These are phyloP conservation scores for Poecilia picta DNA, from an alignment of 2,797 vertebrate species.

Conservation along the genomic window DNA sequence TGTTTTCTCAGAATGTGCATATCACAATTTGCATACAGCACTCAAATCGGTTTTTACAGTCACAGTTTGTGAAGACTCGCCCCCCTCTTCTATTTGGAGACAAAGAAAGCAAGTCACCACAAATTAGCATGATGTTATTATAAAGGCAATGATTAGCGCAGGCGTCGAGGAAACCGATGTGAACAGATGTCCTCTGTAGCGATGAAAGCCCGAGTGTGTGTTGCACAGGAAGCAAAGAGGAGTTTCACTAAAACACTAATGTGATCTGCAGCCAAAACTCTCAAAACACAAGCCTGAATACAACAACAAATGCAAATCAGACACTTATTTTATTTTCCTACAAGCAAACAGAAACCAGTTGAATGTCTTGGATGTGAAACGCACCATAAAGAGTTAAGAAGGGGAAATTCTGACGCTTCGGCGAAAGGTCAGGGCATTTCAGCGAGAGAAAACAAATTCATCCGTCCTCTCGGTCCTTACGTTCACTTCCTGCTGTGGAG, in stretches of 20 bases:
- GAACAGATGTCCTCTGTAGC: background rate
- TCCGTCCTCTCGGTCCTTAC: conserved; percentile 64
- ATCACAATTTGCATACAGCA: conserved; percentile 7
- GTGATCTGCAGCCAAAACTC: conserved; percentile 32
- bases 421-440: conserved; percentile 78
- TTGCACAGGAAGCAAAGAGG: conserved; percentile 54
- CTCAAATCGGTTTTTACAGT: conserved; percentile 14
- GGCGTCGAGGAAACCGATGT: background rate
- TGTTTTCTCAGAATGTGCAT: conserved; percentile 11
- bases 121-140: background rate
- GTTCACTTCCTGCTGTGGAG: conserved; percentile 75
- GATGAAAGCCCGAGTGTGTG: background rate
- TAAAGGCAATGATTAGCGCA: background rate
- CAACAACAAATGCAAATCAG: conserved; percentile 44
- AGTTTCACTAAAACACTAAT: conserved; percentile 57
- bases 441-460: conserved; percentile 62
- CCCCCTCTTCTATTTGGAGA: background rate
- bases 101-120: conserved; percentile 8
- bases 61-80: background rate
- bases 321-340: conserved; percentile 26
- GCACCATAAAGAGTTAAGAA: conserved; percentile 54
- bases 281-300: conserved; percentile 25
- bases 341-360: conserved; percentile 23
- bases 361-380: conserved; percentile 6
- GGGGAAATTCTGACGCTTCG: conserved; percentile 69